Evolutionary conservation across 2,888 invertebrate species (phyloP).

Genomic region (Volucella inanis): DNA sequence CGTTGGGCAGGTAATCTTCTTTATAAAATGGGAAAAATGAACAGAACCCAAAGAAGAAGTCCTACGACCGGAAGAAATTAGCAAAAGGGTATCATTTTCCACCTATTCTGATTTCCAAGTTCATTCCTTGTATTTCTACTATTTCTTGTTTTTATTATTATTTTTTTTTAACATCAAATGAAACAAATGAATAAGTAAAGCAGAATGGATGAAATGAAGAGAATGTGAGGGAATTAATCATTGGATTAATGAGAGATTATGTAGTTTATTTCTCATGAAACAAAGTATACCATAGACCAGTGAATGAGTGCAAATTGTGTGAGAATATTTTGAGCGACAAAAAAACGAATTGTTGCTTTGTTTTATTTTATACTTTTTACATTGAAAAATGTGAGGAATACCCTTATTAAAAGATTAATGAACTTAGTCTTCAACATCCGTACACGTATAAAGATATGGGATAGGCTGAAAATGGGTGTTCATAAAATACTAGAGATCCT

Average conservation of each 20-base stretch:
- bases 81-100: constrained; percentile 73
- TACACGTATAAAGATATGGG: neutral
- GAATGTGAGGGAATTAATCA: constrained; percentile 66
- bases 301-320: constrained; percentile 15
- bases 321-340: constrained; percentile 12
- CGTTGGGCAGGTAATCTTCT: constrained; percentile 73
- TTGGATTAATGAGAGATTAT: constrained; percentile 67
- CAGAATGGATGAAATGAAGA: constrained; percentile 43
- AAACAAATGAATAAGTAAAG: constrained; percentile 26
- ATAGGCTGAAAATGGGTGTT: neutral
- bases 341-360: constrained; percentile 45
- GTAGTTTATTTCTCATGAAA: constrained; percentile 61
- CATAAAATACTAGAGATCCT: neutral
- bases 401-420: constrained; percentile 25
- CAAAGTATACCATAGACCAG: neutral
- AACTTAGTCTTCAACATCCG: constrained; percentile 13
- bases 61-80: constrained; percentile 73
- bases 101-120: constrained; percentile 40
- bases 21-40: constrained; percentile 40
- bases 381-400: constrained; percentile 32
- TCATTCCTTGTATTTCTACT: neutral
- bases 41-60: constrained; percentile 40
- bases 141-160: too few species aligned
- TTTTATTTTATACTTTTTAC: constrained; percentile 44
- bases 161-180: constrained; percentile 18